Evolutionary conservation across 2,888 invertebrate genomes (phyloP).

Genomic region (Periphyllus acericola): DNA sequence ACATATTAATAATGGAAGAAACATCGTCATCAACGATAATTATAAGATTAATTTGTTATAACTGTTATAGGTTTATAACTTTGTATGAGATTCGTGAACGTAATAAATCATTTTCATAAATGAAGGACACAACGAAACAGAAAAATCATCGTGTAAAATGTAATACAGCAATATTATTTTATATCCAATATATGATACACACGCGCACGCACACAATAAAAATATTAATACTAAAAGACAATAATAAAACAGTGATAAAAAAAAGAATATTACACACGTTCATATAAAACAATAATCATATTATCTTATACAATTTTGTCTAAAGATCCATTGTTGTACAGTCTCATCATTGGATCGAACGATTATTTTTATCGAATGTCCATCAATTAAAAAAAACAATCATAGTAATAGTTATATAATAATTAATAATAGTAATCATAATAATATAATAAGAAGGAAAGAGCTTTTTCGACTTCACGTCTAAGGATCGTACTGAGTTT

Average conservation of each 20-base stretch:
- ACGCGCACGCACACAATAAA: neutral
- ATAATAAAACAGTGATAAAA: slow-evolving; percentile 27
- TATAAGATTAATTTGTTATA: neutral
- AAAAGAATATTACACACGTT: slow-evolving; percentile 6
- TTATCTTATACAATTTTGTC: slow-evolving; percentile 35
- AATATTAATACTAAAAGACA: slow-evolving; percentile 38
- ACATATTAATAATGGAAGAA: neutral
- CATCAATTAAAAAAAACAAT: slow-evolving; percentile 3
- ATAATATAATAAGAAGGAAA: slow-evolving; percentile 9
- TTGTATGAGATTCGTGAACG: neutral
- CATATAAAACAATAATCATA: slow-evolving; percentile 37
- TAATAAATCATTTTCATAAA: slow-evolving; percentile 13
- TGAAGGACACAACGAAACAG: neutral
- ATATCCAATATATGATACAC: neutral
- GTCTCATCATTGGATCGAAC: slow-evolving; percentile 51
- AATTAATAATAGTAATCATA: slow-evolving; percentile 31
- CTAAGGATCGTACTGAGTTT: slow-evolving; percentile 66
- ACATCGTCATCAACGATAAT: neutral
- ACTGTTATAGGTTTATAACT: too few species aligned
- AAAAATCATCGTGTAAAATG: slow-evolving; percentile 14
- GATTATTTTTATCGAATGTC: slow-evolving; percentile 9
- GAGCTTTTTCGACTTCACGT: slow-evolving; percentile 32
- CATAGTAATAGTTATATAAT: neutral
- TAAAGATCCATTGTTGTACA: slow-evolving; percentile 49
- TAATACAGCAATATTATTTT: slow-evolving; percentile 19